Base-by-base conservation (phyloP, 1,140 invertebrate species). In the Mamestra configurata region DNA sequence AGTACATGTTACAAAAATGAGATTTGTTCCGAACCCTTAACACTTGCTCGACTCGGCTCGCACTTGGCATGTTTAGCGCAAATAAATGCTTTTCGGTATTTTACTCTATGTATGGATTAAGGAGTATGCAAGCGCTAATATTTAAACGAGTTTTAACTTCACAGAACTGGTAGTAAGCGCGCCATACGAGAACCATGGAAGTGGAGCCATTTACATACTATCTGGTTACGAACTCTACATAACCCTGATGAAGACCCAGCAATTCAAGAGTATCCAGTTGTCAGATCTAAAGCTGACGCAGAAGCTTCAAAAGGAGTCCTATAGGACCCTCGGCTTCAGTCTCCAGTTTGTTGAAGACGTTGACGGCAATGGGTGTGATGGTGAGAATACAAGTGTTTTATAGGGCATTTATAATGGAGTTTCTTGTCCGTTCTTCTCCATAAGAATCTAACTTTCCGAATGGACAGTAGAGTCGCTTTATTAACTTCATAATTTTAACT, bases 91-190 rank as follows among this genome's bases (percentile, higher is more conserved):
- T n/a, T n/a, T n/a, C n/a, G n/a, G n/a, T n/a, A n/a, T n/a, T n/a
- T n/a, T n/a, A n/a, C n/a, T n/a, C n/a, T n/a, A n/a, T n/a, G n/a
- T n/a, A n/a, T n/a, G n/a, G n/a, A n/a, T n/a, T n/a, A n/a, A n/a
- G n/a, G 1, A 57, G 13, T 59, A 13, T 5, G 7, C n/a, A 64
- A 57, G 2, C 53, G 11, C 4, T 8, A 27, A 57, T 8, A 11
- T 8, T 24, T 27, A 11, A 11, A 57, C 18, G 3, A 64, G 6
- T 40, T 3, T 55, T 55, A 24, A 11, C 8, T 55, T 87, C 87
- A 1, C 82, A 93, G 92, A 93, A 85, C 79, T 93, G 55, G 84
- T 89, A 57, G 83, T 93, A 3, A 88, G 89, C 77, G 90, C 92
- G 8, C 92, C 92, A 1, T 92, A 89, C 64, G 90, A 91, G 80